Evolutionary conservation across 2,113 vertebrate species (phyloP), one percentile per base, ranked within the genome.

Genomic region (Ascaphus truei): DNA sequence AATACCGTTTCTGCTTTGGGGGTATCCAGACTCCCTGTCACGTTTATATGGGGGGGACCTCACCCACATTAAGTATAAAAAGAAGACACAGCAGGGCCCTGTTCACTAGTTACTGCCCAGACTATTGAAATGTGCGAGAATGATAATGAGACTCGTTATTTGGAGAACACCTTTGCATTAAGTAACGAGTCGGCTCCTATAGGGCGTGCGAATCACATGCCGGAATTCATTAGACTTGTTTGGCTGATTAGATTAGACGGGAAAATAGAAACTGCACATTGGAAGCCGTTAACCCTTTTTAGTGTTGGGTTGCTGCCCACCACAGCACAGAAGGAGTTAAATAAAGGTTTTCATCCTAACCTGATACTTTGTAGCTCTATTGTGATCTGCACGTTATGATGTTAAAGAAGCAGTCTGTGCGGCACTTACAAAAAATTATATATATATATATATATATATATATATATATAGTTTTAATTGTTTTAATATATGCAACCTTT

Each of bases 101-200:
- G 16, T 31, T 13, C 33, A n/a, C 51, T 20, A 43, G 39, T 43
- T 50, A 66, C 34, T 66, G n/a, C 36, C 55, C 31, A n/a, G 18
- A 53, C 34, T 43, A 20, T 26, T 7, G 25, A 11, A 56, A 67
- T 67, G 63, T 67, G 63, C 26, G 67, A 71, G 69, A 30, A 15
- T 62, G 78, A 72, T 84, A 82, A 86, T 75, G 71, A 64, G 74
- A 62, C 50, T 76, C 81, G 72, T 83, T 80, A 80, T 82, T 85
- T 86, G 79, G 77, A 73, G 75, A 78, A 80, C 71, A 52, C 81
- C 76, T 82, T 86, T 84, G 75, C 73, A 78, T 73, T 56, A 71
- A n/a, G 62, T 76, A 85, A 80, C 34, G 31, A 80, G 75, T 76
- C 29, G 47, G 55, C 47, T 81, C 68, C 74, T 77, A 76, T 45